Evolutionary conservation across 2,113 vertebrate genomes (phyloP), one percentile per base, ranked within the genome.

Genomic region (Aphyosemion australe): DNA sequence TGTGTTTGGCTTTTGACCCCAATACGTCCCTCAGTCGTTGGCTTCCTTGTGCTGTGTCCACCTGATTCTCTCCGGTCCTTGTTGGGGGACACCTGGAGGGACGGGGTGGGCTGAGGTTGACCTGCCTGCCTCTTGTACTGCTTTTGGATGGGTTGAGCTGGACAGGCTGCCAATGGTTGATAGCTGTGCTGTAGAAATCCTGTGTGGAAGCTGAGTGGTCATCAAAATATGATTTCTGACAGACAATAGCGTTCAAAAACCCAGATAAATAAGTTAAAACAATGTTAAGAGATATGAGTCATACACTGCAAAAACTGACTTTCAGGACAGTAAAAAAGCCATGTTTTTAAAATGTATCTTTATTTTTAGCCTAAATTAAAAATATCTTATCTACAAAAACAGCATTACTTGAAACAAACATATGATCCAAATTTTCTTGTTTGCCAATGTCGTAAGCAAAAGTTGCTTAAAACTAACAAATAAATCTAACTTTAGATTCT

Each of bases 131-230:
- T 62, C 46, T 63, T 73, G 60, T 79, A 45, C 72, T 10, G 78
- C 79, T 84, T 72, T 15, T 0, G 37, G 74, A 77, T 37, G 49
- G 61, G 79, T 74, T 79, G 78, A 71, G 79, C 78, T 84, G 77
- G 78, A 74, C 70, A 65, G 74, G 69, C 80, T 83, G 79, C 77
- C 67, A 50, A 61, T 78, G 57, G 73, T 76, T 69, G 68, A 86
- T 76, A 64, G 18, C 74, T 88, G 84, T 88, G 72, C 76, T 74
- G 59, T 67, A 31, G 48, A 78, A 80, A 75, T 66, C 54, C 32
- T 39, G 85, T 89, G 69, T 87, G 90, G 87, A 84, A 62, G 75
- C 87, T 88, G 88, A 84, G 67, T 14, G 14, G 76, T 83, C 49
- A 69, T 82, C 63, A 46, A 52, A 84, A 71, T 80, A 76, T 79